Percentiles rank a stretch among this genome's conserved stretches.
These are phyloP conservation scores for Plebejus argus DNA, from an alignment of 2,888 invertebrate species.

Conservation along the genomic window DNA sequence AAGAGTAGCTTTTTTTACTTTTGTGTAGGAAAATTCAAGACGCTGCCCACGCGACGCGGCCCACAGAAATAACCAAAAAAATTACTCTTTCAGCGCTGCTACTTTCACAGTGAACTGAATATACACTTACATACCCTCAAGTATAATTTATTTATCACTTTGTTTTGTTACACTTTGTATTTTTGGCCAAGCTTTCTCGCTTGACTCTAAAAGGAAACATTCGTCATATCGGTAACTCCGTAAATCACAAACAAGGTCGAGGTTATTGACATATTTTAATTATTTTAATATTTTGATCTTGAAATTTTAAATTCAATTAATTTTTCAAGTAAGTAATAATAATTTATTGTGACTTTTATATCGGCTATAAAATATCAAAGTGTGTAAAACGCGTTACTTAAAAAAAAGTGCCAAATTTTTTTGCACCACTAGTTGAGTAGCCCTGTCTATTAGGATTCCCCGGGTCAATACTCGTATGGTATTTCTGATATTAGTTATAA, in stretches of 20 bases:
- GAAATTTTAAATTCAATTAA: not conserved
- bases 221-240: not conserved
- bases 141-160: too few species aligned
- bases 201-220: not conserved
- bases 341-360: too few species aligned
- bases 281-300: not conserved
- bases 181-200: not conserved
- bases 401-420: not conserved
- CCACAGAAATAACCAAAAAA: too few species aligned
- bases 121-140: too few species aligned
- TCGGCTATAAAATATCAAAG: too few species aligned
- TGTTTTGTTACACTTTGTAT: not conserved
- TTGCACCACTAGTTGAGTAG: not conserved
- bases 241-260: not conserved
- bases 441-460: constrained; percentile 7
- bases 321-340: not conserved
- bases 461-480: constrained; percentile 1
- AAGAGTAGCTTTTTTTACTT: too few species aligned
- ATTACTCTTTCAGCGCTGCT: too few species aligned
- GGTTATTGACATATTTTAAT: not conserved
- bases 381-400: too few species aligned
- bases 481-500: not conserved
- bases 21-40: too few species aligned
- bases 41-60: too few species aligned
- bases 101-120: too few species aligned